A percentile compares a stretch with the other conserved stretches of the same genome.
Evolutionary conservation across 1,140 invertebrate genomes (phyloP).

Genomic region (Calliphora vicina): DNA sequence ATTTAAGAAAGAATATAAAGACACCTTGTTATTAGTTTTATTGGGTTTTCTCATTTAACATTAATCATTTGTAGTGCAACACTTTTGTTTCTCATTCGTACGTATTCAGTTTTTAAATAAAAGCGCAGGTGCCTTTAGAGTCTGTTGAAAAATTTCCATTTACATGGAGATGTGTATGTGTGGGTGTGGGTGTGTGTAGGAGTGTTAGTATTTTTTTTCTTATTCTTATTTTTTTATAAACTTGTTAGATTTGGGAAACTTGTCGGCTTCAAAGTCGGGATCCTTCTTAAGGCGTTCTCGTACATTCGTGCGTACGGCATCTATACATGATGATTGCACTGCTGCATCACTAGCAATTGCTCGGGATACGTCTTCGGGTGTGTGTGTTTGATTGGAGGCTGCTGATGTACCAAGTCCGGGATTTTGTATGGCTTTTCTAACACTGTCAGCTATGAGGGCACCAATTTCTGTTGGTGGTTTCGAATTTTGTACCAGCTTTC

Average conservation of each 20-base stretch:
- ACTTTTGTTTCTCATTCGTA: background rate
- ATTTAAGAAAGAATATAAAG: background rate
- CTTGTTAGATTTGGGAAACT: slow-evolving; percentile 61
- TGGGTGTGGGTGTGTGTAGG: background rate
- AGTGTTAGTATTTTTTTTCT: too few species aligned
- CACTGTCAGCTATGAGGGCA: slow-evolving; percentile 63
- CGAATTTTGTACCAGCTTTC: slow-evolving; percentile 71
- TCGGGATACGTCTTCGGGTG: slow-evolving; percentile 45
- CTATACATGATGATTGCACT: slow-evolving; percentile 52
- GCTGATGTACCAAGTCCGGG: slow-evolving; percentile 62
- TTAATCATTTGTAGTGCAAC: background rate
- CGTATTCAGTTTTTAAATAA: background rate
- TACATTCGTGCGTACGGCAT: slow-evolving; percentile 51
- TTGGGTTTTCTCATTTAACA: background rate
- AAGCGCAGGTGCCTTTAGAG: background rate
- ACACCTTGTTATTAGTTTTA: background rate
- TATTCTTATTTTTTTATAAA: slow-evolving; percentile 58
- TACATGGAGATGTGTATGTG: background rate
- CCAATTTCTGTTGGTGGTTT: slow-evolving; percentile 63
- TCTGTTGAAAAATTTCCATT: background rate
- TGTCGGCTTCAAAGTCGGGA: slow-evolving; percentile 53
- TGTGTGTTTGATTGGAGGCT: slow-evolving; percentile 50
- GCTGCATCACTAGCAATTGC: slow-evolving; percentile 53
- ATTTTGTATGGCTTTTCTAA: slow-evolving; percentile 66
- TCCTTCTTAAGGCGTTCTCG: slow-evolving; percentile 57